phyloP scores from a whole-genome alignment of 35 echinoderm and acorn worm species.

The Ptychodera flava region DNA sequence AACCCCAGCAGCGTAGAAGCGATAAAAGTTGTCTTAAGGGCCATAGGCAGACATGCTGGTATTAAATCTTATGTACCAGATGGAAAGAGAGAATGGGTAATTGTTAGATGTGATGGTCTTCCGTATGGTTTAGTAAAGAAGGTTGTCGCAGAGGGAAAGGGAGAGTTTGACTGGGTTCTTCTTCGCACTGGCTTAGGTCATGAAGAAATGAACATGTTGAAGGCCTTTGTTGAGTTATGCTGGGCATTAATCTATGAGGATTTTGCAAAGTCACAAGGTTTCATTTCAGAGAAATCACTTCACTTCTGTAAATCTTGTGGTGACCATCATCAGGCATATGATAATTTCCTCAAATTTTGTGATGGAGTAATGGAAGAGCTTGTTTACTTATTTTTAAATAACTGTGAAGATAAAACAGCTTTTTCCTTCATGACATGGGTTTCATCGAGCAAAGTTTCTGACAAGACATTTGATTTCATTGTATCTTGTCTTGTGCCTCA shows the following conservation, averaged over 20 bases:
- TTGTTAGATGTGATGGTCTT: conserved; percentile 4
- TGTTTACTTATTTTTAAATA: no score
- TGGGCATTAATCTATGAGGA: no score
- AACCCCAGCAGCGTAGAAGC: conserved; percentile 8
- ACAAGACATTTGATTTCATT: background rate
- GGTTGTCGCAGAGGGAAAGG: background rate
- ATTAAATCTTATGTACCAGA: conserved; percentile 14
- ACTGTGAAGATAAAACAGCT: background rate
- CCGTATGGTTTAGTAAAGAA: conserved; percentile 14
- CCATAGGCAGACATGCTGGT: conserved; percentile 14
- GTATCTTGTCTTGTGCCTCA: background rate
- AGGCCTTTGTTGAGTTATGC: conserved; percentile 39
- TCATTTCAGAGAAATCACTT: conserved; percentile 27
- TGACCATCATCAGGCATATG: conserved; percentile 50
- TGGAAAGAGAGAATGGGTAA: conserved; percentile 10
- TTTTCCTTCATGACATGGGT: background rate
- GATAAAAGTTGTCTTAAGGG: conserved; percentile 3
- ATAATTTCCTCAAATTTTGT: conserved; percentile 14
- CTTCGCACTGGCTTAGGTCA: conserved; percentile 38
- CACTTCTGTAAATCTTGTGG: conserved; percentile 27
- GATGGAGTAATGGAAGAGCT: conserved; percentile 34
- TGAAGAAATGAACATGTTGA: conserved; percentile 59
- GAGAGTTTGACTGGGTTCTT: conserved; percentile 52
- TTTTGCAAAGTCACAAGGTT: no score
- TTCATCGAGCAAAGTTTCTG: background rate